Percentiles rank a stretch among this genome's conserved stretches.
These are phyloP conservation scores for Colletes gigas DNA, from an alignment of 1,140 invertebrate genomes.

Conservation along the genomic window DNA sequence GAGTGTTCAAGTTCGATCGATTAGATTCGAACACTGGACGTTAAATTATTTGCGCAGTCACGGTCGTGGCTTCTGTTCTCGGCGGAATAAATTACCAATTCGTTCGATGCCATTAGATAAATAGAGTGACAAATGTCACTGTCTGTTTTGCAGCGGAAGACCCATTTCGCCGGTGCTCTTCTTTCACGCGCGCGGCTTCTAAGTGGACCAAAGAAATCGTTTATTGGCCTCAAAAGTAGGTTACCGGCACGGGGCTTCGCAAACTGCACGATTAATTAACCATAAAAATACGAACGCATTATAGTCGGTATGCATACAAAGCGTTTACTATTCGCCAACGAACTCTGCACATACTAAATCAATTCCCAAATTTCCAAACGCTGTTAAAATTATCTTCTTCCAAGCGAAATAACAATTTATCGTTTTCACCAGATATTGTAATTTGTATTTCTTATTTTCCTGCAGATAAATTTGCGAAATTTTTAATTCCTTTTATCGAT, in stretches of 20 bases:
- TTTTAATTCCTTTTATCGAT: background rate
- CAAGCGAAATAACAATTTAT: too few species aligned
- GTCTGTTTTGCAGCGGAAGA: background rate
- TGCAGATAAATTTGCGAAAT: background rate
- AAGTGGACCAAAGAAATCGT: conserved; percentile 60
- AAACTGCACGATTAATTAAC: conserved; percentile 51
- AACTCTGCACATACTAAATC: background rate
- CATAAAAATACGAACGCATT: conserved; percentile 29
- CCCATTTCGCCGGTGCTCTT: conserved; percentile 24
- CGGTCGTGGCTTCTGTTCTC: too few species aligned
- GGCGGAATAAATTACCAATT: background rate
- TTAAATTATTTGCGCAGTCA: too few species aligned
- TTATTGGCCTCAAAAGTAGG: conserved; percentile 50
- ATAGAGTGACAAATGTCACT: background rate
- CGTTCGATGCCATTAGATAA: background rate
- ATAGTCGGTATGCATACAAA: conserved; percentile 21
- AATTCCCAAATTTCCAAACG: background rate
- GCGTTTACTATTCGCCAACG: too few species aligned
- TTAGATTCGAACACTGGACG: too few species aligned
- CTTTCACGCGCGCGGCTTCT: conserved; percentile 24
- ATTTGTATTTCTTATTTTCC: background rate
- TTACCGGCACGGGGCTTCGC: conserved; percentile 46
- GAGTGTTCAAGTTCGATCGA: too few species aligned
- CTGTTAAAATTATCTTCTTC: too few species aligned
- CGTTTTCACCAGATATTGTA: too few species aligned